Evolutionary conservation across 1,140 invertebrate genomes (phyloP).

Genomic region (Hestina assimilis): DNA sequence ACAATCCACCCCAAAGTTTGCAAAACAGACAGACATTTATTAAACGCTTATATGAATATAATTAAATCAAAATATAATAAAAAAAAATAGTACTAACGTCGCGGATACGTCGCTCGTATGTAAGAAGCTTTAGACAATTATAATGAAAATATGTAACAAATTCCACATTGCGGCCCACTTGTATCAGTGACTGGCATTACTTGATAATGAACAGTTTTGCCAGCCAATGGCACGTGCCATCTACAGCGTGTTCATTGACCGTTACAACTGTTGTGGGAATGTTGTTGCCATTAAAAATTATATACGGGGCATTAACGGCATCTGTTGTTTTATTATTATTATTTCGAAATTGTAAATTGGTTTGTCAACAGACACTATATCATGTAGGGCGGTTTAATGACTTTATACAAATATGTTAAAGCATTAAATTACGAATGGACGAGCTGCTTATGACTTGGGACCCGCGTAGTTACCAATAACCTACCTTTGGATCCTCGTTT

Average conservation of each 20-base stretch:
- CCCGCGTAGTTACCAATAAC: no score
- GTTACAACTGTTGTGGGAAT: slow-evolving; percentile 25
- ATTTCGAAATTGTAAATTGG: slow-evolving; percentile 7
- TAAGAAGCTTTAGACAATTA: not conserved
- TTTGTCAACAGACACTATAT: not conserved
- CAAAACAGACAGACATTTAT: no score
- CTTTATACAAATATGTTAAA: no score
- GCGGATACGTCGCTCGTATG: not conserved
- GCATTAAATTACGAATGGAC: no score
- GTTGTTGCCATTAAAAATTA: slow-evolving; percentile 17
- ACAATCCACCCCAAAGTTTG: no score
- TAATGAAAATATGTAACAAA: not conserved
- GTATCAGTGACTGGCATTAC: slow-evolving; percentile 2
- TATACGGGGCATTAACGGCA: slow-evolving; percentile 18
- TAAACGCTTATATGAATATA: no score
- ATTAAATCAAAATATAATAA: no score
- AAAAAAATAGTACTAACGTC: no score
- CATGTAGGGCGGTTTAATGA: no score
- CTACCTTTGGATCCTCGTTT: no score
- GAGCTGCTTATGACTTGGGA: no score
- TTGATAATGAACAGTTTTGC: slow-evolving; percentile 13
- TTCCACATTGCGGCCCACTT: not conserved
- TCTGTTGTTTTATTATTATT: slow-evolving; percentile 3
- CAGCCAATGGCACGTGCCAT: slow-evolving; percentile 11
- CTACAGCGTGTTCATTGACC: slow-evolving; percentile 10